phyloP scores from a whole-genome alignment of 2,888 invertebrate genomes.

The Blastobasis lacticolella region DNA sequence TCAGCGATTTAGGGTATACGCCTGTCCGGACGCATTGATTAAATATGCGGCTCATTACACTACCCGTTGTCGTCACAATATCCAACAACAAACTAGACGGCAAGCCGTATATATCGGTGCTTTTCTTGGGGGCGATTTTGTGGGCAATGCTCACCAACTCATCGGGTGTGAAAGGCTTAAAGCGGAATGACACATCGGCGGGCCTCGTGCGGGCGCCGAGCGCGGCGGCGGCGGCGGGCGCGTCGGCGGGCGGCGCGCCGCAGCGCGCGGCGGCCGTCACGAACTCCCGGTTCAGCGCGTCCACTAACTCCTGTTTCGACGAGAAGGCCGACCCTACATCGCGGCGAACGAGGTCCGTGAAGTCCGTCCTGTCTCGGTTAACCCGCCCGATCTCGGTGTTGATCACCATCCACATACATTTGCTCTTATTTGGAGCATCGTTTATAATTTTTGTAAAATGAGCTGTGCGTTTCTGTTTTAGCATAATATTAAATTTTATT shows the following conservation, averaged over 20 bases:
- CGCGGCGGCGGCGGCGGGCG: too few species aligned
- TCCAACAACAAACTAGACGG: neutral
- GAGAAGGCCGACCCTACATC: neutral
- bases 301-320: neutral
- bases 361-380: neutral
- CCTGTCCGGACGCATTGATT: neutral
- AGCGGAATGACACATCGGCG: neutral
- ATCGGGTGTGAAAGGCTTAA: neutral
- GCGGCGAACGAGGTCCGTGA: neutral
- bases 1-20: neutral
- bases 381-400: neutral
- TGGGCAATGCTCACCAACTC: neutral
- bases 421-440: neutral
- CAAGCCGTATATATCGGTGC: neutral
- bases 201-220: neutral
- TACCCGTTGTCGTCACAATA: neutral
- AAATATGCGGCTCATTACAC: neutral
- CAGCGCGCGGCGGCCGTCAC: neutral
- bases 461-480: neutral
- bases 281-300: neutral
- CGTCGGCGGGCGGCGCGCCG: too few species aligned
- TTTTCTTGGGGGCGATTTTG: neutral
- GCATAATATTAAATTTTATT: neutral
- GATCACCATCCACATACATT: neutral
- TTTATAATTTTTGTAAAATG: neutral